Percentiles rank a stretch among this genome's conserved stretches.
Evolutionary conservation across 2,797 vertebrate genomes (phyloP).

Genomic region (Mus caroli): DNA sequence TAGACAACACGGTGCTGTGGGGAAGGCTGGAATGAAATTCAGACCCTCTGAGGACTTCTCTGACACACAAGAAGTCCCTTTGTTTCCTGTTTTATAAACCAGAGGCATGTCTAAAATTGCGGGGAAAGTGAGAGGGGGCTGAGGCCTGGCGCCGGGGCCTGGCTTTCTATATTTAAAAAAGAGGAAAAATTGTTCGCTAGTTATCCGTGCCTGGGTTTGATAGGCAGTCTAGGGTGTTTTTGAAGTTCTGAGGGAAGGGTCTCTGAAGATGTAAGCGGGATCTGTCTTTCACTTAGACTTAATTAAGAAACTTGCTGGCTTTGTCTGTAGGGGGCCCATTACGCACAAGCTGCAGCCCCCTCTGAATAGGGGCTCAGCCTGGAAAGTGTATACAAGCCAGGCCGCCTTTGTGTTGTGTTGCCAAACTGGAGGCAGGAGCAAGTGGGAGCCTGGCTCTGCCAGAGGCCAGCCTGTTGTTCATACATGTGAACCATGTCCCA

Average conservation of each 20-base stretch:
- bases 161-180: slow-evolving; percentile 82
- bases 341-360: slow-evolving; percentile 78
- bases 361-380: slow-evolving; percentile 81
- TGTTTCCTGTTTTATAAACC: slow-evolving; percentile 87
- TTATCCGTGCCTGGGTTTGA: slow-evolving; percentile 78
- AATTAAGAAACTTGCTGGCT: slow-evolving; percentile 89
- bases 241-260: slow-evolving; percentile 84
- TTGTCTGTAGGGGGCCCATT: slow-evolving; percentile 88
- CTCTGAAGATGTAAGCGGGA: slow-evolving; percentile 88
- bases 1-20: slow-evolving; percentile 82
- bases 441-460: slow-evolving; percentile 75
- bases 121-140: slow-evolving; percentile 89
- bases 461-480: slow-evolving; percentile 83
- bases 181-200: slow-evolving; percentile 60
- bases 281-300: slow-evolving; percentile 90
- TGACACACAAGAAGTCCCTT: slow-evolving; percentile 88
- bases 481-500: slow-evolving; percentile 57
- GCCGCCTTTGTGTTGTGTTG: slow-evolving; percentile 84
- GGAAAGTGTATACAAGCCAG: slow-evolving; percentile 77
- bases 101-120: slow-evolving; percentile 89
- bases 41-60: slow-evolving; percentile 86
- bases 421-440: slow-evolving; percentile 83
- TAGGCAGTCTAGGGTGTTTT: slow-evolving; percentile 78
- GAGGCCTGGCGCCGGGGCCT: slow-evolving; percentile 82
- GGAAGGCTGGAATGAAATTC: slow-evolving; percentile 84